phyloP scores from a whole-genome alignment of 2,888 invertebrate species.

The Sarcophaga subvicina region DNA sequence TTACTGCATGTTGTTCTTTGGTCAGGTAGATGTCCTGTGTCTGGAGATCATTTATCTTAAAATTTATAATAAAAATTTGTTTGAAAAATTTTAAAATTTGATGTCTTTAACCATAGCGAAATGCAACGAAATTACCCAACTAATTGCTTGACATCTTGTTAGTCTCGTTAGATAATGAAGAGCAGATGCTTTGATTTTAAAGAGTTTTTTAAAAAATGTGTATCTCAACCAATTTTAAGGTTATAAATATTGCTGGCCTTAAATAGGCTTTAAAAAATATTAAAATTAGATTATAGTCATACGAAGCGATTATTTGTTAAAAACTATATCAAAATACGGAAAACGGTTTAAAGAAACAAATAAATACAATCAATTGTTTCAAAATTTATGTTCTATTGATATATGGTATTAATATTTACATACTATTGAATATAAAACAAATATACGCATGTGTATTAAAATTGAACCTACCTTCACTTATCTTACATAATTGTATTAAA shows the following conservation, averaged over 20 bases:
- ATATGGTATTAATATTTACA: no score
- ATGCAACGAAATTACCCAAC: constrained; percentile 21
- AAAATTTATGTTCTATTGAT: no score
- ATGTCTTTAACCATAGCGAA: constrained; percentile 1
- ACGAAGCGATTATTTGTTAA: no score
- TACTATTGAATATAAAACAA: no score
- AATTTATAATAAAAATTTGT: constrained; percentile 43
- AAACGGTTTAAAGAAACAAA: no score
- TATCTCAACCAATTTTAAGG: not conserved
- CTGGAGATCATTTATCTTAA: constrained; percentile 42
- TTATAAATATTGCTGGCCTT: not conserved
- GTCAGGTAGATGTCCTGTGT: constrained; percentile 49
- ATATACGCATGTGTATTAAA: no score
- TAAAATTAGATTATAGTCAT: no score
- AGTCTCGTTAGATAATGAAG: constrained; percentile 8
- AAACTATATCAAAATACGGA: no score
- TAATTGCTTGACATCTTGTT: constrained; percentile 42
- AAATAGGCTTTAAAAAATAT: no score
- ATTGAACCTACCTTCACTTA: no score
- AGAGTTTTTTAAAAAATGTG: not conserved
- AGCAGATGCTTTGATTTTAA: constrained; percentile 9
- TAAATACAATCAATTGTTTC: no score
- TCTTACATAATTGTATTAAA: no score
- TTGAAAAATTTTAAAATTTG: constrained; percentile 21
- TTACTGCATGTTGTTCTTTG: constrained; percentile 21